Conservation (phyloP, 2,888 invertebrate genomes). For the Conomelus anceps region DNA sequence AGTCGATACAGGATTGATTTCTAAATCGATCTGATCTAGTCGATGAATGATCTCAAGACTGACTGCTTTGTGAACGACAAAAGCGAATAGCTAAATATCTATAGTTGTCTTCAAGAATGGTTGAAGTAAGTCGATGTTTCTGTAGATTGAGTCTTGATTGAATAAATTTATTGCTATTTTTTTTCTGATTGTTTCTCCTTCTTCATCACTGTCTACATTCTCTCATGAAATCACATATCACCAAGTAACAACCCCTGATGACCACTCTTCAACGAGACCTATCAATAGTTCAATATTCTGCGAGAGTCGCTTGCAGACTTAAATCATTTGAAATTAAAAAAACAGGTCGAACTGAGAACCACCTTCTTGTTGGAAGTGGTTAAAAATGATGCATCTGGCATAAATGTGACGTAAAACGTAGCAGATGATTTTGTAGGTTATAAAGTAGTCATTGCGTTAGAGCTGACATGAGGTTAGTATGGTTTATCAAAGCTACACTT, state of each 20-base stretch:
- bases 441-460: no score
- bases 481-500: no score
- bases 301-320: background rate
- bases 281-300: background rate
- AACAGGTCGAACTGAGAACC: no score
- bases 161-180: background rate
- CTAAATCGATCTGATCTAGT: background rate
- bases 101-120: background rate
- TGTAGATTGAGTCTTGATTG: background rate
- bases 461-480: no score
- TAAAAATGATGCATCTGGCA: no score
- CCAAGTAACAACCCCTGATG: background rate
- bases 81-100: background rate
- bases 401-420: no score
- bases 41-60: background rate
- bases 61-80: background rate
- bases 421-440: no score
- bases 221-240: background rate
- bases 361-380: background rate
- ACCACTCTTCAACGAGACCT: background rate
- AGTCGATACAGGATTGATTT: background rate
- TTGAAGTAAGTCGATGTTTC: background rate
- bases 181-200: background rate
- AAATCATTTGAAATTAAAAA: background rate
- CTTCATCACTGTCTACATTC: background rate